Percentiles rank a stretch among this genome's conserved stretches.
Evolutionary conservation across 2,888 invertebrate species (phyloP).

Genomic region (Parnassius glacialis): DNA sequence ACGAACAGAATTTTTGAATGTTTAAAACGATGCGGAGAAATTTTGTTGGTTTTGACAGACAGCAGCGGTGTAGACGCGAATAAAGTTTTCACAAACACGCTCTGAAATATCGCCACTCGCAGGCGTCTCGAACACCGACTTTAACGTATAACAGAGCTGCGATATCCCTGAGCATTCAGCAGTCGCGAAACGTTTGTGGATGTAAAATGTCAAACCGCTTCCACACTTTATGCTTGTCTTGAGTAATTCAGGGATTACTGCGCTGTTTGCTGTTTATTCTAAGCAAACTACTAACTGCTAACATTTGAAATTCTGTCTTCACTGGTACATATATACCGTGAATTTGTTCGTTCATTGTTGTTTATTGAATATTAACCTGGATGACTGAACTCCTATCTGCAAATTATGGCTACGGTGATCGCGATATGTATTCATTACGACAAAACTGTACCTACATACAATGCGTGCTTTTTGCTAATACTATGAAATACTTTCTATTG

Average conservation of each 20-base stretch:
- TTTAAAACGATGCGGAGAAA: slow-evolving; percentile 41
- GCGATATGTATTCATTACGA: too few relatives aligned
- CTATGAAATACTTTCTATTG: too few relatives aligned
- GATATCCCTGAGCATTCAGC: slow-evolving; percentile 32
- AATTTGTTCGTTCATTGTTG: neutral
- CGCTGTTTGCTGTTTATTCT: neutral
- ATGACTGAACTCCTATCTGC: too few relatives aligned
- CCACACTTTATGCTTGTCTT: slow-evolving; percentile 23
- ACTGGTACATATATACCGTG: neutral
- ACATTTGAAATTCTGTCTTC: slow-evolving; percentile 11
- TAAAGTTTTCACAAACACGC: slow-evolving; percentile 66
- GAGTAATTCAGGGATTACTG: slow-evolving; percentile 15
- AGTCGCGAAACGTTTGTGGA: slow-evolving; percentile 35
- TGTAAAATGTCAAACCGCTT: slow-evolving; percentile 31
- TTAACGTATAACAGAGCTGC: slow-evolving; percentile 41
- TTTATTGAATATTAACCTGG: neutral
- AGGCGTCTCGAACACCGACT: slow-evolving; percentile 55
- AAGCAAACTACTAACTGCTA: slow-evolving; percentile 11
- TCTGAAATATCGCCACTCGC: slow-evolving; percentile 65
- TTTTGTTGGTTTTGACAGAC: slow-evolving; percentile 56
- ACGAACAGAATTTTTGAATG: slow-evolving; percentile 38
- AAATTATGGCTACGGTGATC: too few relatives aligned
- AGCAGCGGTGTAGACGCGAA: slow-evolving; percentile 55
- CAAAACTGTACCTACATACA: too few relatives aligned
- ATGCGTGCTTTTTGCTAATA: too few relatives aligned